Evolutionary conservation across 2,888 invertebrate genomes (phyloP).

Genomic region (Drosophila subquinaria): DNA sequence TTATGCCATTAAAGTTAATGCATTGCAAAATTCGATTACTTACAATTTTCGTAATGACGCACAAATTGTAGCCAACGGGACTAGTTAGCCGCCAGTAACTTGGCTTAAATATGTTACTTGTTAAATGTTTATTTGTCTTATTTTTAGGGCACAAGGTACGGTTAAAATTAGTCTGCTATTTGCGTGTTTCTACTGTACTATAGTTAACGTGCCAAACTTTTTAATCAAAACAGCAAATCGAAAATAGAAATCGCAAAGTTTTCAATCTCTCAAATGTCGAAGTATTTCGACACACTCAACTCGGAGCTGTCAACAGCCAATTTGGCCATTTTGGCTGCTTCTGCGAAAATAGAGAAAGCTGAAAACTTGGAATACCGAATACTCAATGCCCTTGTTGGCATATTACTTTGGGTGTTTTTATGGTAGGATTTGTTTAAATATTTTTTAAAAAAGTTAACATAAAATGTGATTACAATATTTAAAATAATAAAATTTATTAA

Average conservation of each 20-base stretch:
- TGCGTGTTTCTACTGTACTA: slow-evolving; percentile 31
- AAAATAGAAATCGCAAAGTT: slow-evolving; percentile 73
- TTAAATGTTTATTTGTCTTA: slow-evolving; percentile 3
- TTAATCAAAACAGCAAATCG: slow-evolving; percentile 73
- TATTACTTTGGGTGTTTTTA: not conserved
- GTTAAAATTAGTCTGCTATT: slow-evolving; percentile 44
- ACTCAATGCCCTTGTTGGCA: slow-evolving; percentile 36
- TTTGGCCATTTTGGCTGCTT: slow-evolving; percentile 57
- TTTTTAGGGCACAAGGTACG: not conserved
- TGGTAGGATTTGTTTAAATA: no score
- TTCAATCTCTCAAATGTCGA: slow-evolving; percentile 75
- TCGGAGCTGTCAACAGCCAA: slow-evolving; percentile 79
- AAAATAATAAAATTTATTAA: not conserved
- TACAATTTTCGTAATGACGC: slow-evolving; percentile 52
- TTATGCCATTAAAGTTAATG: slow-evolving; percentile 69
- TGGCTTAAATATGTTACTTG: slow-evolving; percentile 3
- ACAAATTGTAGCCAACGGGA: slow-evolving; percentile 46
- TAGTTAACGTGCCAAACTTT: slow-evolving; percentile 66
- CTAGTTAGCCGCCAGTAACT: not conserved
- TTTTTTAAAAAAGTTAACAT: not conserved
- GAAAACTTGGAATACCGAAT: slow-evolving; percentile 14
- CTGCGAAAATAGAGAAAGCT: slow-evolving; percentile 21
- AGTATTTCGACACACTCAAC: slow-evolving; percentile 75
- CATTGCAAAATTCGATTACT: slow-evolving; percentile 75
- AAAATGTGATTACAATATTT: not conserved